Percentiles rank a stretch among this genome's conserved stretches.
phyloP scores from a whole-genome alignment of 2,888 invertebrate genomes.

The Polyommatus icarus region DNA sequence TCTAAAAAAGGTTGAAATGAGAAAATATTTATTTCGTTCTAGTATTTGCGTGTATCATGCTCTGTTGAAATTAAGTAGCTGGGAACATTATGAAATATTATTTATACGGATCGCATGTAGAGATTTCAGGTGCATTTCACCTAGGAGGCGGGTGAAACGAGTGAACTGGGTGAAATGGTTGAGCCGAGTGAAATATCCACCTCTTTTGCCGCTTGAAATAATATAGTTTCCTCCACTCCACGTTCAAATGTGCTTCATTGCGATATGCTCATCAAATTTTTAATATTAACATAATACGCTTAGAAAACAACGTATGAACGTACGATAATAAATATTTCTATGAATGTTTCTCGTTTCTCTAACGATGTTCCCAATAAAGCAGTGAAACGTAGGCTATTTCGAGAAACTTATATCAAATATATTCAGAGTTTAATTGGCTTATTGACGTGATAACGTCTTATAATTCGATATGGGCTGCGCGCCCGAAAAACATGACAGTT shows the following conservation, averaged over 20 bases:
- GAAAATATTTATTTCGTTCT: background rate
- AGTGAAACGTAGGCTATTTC: background rate
- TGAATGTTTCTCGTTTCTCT: background rate
- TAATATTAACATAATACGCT: constrained; percentile 9
- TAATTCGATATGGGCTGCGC: too few species aligned
- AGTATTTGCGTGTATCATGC: background rate
- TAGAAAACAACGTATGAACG: constrained; percentile 21
- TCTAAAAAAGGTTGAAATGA: background rate
- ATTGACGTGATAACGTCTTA: too few species aligned
- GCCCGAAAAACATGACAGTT: too few species aligned
- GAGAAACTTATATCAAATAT: background rate
- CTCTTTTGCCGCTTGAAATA: constrained; percentile 23
- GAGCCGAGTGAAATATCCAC: background rate
- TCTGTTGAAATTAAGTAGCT: background rate
- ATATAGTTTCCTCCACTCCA: constrained; percentile 19
- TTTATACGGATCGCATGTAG: constrained; percentile 5
- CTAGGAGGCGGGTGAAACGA: background rate
- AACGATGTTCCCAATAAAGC: background rate
- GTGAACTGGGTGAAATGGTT: background rate
- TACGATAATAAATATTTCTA: background rate
- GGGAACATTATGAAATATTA: background rate
- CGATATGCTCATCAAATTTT: constrained; percentile 25
- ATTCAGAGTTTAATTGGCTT: too few species aligned
- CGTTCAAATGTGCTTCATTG: constrained; percentile 24
- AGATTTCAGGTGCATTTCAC: background rate